These are phyloP conservation scores for Valencia hispanica DNA, from an alignment of 2,797 vertebrate species.

Conservation along the genomic window DNA sequence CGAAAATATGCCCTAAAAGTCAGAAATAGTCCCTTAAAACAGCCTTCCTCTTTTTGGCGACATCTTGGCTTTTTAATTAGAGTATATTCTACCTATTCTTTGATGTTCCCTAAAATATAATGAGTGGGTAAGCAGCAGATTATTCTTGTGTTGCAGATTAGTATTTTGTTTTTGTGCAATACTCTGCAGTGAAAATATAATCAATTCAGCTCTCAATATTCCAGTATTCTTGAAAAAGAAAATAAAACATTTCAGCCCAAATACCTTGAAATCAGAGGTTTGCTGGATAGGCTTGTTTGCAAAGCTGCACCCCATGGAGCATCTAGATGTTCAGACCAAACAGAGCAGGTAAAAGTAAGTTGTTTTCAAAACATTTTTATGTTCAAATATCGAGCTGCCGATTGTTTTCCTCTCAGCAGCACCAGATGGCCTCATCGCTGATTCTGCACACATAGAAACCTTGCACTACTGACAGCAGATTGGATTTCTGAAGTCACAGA, in stretches of 20 bases:
- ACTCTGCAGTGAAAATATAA: neutral
- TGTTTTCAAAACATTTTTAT: conserved; percentile 2
- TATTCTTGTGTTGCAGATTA: too few relatives aligned
- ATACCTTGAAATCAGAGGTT: neutral
- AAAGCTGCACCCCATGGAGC: neutral
- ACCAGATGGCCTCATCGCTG: neutral
- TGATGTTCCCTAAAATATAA: too few relatives aligned
- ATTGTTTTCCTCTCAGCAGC: conserved; percentile 5
- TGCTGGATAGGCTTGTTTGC: neutral
- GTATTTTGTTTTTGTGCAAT: too few relatives aligned
- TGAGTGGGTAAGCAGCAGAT: too few relatives aligned
- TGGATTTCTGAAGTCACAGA: neutral
- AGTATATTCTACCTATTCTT: too few relatives aligned
- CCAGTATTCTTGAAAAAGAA: neutral
- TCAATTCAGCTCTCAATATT: neutral
- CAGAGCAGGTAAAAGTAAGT: neutral
- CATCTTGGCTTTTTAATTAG: too few relatives aligned
- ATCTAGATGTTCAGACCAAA: neutral
- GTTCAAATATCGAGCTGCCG: neutral
- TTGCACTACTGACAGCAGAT: neutral
- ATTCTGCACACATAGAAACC: conserved; percentile 6
- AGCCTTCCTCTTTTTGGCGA: too few relatives aligned
- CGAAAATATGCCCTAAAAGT: too few relatives aligned
- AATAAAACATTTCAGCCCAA: neutral
- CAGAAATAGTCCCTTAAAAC: too few relatives aligned